phyloP scores from a whole-genome alignment of 1,140 invertebrate genomes.

The Microplitis mediator region DNA sequence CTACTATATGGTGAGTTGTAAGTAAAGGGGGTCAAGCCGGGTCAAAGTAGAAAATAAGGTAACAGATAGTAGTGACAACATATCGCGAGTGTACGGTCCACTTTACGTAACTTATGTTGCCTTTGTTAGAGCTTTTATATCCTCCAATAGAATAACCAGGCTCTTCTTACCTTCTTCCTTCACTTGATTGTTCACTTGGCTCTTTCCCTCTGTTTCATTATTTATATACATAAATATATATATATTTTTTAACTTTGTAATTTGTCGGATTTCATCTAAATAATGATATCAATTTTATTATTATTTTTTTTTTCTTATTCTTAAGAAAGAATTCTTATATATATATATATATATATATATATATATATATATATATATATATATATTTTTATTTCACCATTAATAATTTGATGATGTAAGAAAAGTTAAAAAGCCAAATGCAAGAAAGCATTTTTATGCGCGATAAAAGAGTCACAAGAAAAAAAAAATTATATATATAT shows the following conservation, averaged over 20 bases:
- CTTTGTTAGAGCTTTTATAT: constrained; percentile 14
- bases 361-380: no score
- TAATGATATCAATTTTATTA: no score
- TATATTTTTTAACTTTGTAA: no score
- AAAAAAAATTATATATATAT: not conserved
- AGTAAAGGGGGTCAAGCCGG: no score
- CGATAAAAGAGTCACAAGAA: not conserved
- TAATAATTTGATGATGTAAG: not conserved
- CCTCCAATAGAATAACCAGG: not conserved
- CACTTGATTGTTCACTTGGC: not conserved
- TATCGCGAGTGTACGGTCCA: not conserved
- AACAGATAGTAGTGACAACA: constrained; percentile 3
- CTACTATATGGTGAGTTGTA: no score
- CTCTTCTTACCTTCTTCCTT: not conserved
- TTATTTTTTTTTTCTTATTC: no score
- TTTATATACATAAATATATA: no score
- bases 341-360: no score
- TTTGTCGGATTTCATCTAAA: no score
- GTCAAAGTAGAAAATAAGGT: not conserved
- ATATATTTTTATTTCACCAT: no score
- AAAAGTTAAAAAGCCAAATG: constrained; percentile 1
- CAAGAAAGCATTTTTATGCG: constrained; percentile 2
- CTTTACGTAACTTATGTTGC: constrained; percentile 25
- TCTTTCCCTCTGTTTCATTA: no score
- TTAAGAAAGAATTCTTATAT: no score